Base-by-base conservation (phyloP, 2,888 invertebrate genomes). In the Caenorhabditis angaria region DNA sequence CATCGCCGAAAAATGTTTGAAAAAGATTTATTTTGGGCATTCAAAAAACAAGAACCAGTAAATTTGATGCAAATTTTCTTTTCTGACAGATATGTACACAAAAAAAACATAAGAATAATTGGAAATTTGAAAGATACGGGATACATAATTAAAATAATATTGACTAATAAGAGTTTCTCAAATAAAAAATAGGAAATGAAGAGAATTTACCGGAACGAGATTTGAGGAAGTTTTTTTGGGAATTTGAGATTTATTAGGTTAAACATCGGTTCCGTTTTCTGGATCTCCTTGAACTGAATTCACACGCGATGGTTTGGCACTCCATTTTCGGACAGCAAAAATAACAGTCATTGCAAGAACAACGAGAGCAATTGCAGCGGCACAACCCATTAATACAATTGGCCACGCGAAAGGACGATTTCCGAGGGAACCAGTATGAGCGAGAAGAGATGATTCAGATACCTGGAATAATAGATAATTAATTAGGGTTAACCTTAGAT, bases 181-280 rank as follows among this genome's bases (percentile, higher is more conserved):
- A 41, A 18, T 5, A 14, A 41, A 14, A 12, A 18, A 12, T 10
- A 10, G 32, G 32, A 5, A 32, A 32, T 8, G 41, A 41, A 41
- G 18, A 41, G n/a, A n/a, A n/a, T n/a, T n/a, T 41, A 41, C 41
- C 41, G 41, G 41, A n/a, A n/a, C n/a, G n/a, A 41, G 41, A 41
- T 41, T 3, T 18, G 18, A 14, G 41, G 41, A 41, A 41, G 18
- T 41, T 41, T 41, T n/a, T n/a, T n/a, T n/a, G n/a, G 14, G 6
- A 14, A 18, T 18, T 5, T 5, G 41, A 14, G 41, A 41, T 2
- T 41, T 12, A 18, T 41, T 41, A 3, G 14, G 18, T 60, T 61
- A 80, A 53, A 80, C 80, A 56, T 80, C 80, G 41, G 80, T 80
- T 54, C 76, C 80, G 35, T 73, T 75, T 56, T 73, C 72, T 35